Percentiles rank a stretch among this genome's conserved stretches.
Conservation (phyloP, 2,797 vertebrate genomes). For the Remorina albescens region DNA sequence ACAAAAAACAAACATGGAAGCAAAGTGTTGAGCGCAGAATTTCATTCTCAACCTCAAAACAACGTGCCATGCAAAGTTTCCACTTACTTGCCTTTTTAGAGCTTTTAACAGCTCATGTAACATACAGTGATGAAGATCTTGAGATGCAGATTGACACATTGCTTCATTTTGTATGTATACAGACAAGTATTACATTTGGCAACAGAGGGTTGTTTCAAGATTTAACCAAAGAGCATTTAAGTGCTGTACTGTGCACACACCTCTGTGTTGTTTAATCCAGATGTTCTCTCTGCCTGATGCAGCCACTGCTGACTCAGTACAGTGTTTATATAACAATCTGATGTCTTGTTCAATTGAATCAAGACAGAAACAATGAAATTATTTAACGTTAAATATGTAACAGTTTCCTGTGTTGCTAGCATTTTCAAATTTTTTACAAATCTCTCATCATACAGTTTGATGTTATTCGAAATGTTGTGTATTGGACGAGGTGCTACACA, state of each 20-base stretch:
- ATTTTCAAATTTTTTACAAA: constrained; percentile 12
- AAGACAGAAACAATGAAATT: background rate
- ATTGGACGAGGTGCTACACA: constrained; percentile 21
- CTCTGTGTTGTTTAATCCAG: constrained; percentile 16
- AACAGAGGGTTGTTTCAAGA: constrained; percentile 15
- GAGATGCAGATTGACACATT: constrained; percentile 1
- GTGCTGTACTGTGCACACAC: constrained; percentile 5
- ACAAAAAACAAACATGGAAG: background rate
- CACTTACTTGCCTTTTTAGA: background rate
- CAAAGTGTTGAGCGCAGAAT: background rate
- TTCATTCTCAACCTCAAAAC: background rate
- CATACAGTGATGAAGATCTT: background rate
- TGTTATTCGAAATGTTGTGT: constrained; percentile 23
- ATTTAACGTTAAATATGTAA: background rate
- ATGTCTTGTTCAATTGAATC: constrained; percentile 1
- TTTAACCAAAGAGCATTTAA: constrained; percentile 63
- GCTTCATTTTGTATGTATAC: constrained; percentile 11
- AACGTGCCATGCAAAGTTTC: background rate
- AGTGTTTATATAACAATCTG: constrained; percentile 16
- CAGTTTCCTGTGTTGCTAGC: constrained; percentile 25
- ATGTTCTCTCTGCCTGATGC: constrained; percentile 13
- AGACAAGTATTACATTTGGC: constrained; percentile 16
- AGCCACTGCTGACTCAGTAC: constrained; percentile 6
- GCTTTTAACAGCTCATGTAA: background rate
- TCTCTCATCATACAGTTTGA: constrained; percentile 10